phyloP scores from a whole-genome alignment of 2,797 vertebrate genomes.

The Lithobates pipiens region DNA sequence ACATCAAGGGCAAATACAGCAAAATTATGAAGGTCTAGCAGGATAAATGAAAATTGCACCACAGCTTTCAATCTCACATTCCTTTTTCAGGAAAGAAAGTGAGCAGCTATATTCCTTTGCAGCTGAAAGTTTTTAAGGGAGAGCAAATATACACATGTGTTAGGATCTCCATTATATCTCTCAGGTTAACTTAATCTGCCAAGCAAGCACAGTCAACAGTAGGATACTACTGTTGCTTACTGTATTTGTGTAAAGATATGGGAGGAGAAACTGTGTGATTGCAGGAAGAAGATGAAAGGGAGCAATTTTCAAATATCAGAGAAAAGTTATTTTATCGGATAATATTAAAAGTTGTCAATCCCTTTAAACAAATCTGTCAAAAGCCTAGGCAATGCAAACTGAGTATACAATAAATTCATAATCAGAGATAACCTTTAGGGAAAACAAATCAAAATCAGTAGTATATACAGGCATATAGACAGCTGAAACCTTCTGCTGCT shows the following conservation, averaged over 20 bases:
- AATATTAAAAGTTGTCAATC: not conserved
- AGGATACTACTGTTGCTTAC: no score
- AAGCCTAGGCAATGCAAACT: not conserved
- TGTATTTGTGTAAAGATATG: not conserved
- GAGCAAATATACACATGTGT: no score
- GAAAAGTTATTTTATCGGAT: not conserved
- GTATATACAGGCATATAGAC: no score
- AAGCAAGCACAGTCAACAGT: not conserved
- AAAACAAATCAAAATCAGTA: no score
- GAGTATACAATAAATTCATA: not conserved
- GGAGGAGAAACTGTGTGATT: not conserved
- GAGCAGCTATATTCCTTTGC: not conserved
- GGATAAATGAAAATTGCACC: not conserved
- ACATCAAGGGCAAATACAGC: not conserved
- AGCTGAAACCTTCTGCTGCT: no score
- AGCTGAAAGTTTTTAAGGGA: not conserved
- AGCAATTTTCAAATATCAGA: not conserved
- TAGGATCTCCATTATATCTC: no score
- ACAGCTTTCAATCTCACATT: not conserved
- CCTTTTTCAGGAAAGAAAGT: no score
- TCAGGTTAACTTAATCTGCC: no score
- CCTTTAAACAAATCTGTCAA: not conserved
- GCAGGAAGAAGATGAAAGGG: not conserved
- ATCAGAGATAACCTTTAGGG: not conserved
- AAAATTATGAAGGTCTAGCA: not conserved